Conservation (phyloP, 1,140 invertebrate species). For the Nylanderia fulva region DNA sequence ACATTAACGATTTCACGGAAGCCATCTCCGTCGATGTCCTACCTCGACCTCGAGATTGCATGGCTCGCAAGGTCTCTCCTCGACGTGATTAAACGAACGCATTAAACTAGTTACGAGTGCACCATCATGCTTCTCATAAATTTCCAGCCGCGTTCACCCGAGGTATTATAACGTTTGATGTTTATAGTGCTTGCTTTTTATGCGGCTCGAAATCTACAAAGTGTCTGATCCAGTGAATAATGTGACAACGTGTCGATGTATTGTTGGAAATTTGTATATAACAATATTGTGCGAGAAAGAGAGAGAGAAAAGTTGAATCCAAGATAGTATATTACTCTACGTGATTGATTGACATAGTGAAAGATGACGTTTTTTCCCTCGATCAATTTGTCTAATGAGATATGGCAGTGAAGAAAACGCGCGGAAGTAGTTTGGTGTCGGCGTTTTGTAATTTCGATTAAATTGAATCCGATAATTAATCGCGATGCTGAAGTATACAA, state of each 20-base stretch:
- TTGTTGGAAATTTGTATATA: background rate
- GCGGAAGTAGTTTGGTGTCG: background rate
- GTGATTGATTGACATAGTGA: background rate
- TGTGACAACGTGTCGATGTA: background rate
- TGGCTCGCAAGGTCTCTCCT: background rate
- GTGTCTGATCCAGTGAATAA: slow-evolving; percentile 2
- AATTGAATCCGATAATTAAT: slow-evolving; percentile 2
- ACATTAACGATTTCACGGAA: background rate
- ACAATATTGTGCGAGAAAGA: background rate
- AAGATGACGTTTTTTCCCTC: background rate
- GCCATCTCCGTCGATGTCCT: background rate
- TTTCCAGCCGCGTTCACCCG: background rate
- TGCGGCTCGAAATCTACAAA: background rate
- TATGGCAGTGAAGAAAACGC: background rate
- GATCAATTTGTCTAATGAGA: background rate
- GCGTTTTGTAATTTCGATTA: background rate
- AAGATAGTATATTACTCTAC: background rate
- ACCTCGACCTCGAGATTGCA: background rate
- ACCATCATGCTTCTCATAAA: background rate
- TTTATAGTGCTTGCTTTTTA: background rate
- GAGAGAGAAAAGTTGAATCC: no score
- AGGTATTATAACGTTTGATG: background rate
- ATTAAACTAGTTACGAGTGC: background rate
- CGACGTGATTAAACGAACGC: background rate
- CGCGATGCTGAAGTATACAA: slow-evolving; percentile 82